These are phyloP conservation scores for Athalia circularis DNA, from an alignment of 2,888 invertebrate species.

Conservation along the genomic window DNA sequence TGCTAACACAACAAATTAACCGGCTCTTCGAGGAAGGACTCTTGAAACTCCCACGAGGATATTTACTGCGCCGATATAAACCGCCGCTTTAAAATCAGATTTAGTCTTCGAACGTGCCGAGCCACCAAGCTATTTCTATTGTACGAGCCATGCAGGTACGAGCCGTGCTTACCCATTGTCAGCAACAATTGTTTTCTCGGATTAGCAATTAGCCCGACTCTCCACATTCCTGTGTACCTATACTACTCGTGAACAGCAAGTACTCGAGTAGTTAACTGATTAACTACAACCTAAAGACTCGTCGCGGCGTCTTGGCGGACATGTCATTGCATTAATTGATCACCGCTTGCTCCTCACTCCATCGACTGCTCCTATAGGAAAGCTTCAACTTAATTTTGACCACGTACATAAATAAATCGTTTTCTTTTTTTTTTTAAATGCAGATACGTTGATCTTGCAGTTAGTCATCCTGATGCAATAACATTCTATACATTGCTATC, in stretches of 20 bases:
- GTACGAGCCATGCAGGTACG: background rate
- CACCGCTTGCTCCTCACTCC: slow-evolving; percentile 19
- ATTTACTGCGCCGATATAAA: background rate
- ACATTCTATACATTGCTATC: no score
- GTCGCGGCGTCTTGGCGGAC: background rate
- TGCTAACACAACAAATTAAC: slow-evolving; percentile 18
- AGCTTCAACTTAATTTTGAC: slow-evolving; percentile 17
- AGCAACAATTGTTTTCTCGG: slow-evolving; percentile 33
- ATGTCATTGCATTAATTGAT: slow-evolving; percentile 37
- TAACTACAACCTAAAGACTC: slow-evolving; percentile 15
- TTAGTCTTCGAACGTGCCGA: background rate
- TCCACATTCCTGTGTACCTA: background rate
- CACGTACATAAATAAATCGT: slow-evolving; percentile 11
- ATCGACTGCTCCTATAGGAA: background rate
- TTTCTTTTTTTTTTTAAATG: background rate
- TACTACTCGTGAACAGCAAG: background rate
- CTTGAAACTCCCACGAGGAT: background rate
- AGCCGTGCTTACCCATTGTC: slow-evolving; percentile 13
- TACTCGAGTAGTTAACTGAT: slow-evolving; percentile 11
- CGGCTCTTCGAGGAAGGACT: slow-evolving; percentile 2
- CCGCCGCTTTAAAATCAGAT: slow-evolving; percentile 15
- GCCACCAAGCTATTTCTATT: background rate
- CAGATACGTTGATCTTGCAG: no score
- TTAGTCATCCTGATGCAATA: no score
- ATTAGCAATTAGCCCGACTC: slow-evolving; percentile 39